Conservation (phyloP, 2,797 vertebrate species). For the Enteromius fasciolatus region DNA sequence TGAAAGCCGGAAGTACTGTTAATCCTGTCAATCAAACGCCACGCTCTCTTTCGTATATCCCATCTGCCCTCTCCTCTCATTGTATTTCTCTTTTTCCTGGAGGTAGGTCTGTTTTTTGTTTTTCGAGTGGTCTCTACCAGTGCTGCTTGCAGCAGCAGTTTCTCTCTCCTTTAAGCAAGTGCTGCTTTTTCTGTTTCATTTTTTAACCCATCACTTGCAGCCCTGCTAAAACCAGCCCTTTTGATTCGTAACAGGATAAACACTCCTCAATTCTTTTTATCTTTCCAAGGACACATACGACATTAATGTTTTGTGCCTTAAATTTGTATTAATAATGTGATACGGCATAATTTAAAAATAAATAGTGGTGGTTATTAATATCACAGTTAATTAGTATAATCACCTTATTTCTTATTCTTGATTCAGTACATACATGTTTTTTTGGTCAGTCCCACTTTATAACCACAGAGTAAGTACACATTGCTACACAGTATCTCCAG, state of each 20-base stretch:
- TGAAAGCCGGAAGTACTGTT: conserved; percentile 31
- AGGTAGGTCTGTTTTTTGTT: conserved; percentile 15
- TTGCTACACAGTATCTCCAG: no score
- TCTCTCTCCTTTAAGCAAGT: not conserved
- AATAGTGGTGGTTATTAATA: not conserved
- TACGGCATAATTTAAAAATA: not conserved
- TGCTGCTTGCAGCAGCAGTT: not conserved
- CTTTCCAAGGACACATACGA: not conserved
- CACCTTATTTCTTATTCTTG: not conserved
- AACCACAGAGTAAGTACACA: no score
- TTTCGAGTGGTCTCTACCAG: not conserved
- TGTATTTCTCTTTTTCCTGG: conserved; percentile 17
- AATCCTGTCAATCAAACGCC: conserved; percentile 27
- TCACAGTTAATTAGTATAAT: not conserved
- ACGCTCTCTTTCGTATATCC: not conserved
- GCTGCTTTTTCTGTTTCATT: not conserved
- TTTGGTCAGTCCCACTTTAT: no score
- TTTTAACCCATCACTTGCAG: not conserved
- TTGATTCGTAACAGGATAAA: not conserved
- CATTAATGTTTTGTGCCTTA: not conserved
- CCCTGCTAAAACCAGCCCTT: not conserved
- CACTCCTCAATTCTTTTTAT: not conserved
- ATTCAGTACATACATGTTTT: not conserved
- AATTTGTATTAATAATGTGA: not conserved
- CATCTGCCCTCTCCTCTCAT: not conserved